phyloP scores from a whole-genome alignment of 2,888 invertebrate genomes.

The Eristalis pertinax region DNA sequence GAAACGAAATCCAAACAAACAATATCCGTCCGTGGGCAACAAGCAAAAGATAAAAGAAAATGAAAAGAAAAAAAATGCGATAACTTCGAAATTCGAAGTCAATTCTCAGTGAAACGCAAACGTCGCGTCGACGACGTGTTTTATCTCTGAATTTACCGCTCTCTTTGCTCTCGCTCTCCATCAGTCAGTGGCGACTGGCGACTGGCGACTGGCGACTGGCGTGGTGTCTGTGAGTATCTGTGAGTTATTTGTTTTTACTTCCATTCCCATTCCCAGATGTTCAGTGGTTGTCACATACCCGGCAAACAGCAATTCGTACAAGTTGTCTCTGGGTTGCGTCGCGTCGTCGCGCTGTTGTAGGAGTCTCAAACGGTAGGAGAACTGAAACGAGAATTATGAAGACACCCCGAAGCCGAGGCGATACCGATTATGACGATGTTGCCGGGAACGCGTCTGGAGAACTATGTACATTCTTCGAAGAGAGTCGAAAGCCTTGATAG shows the following conservation, averaged over 20 bases:
- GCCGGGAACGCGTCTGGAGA: not conserved
- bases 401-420: not conserved
- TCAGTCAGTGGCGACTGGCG: not conserved
- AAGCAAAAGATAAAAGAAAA: not conserved
- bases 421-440: slow-evolving; percentile 34
- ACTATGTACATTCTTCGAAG: not conserved
- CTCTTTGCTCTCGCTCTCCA: not conserved
- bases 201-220: too few species aligned
- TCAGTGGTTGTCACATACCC: slow-evolving; percentile 50
- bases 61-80: not conserved
- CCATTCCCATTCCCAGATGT: slow-evolving; percentile 56
- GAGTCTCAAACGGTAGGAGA: slow-evolving; percentile 28
- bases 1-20: slow-evolving; percentile 14
- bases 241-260: slow-evolving; percentile 13
- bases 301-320: slow-evolving; percentile 42
- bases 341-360: not conserved
- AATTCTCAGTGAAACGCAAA: not conserved
- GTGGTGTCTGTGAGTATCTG: not conserved
- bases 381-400: slow-evolving; percentile 4
- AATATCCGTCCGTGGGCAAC: slow-evolving; percentile 7
- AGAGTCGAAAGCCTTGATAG: slow-evolving; percentile 9
- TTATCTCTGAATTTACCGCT: not conserved
- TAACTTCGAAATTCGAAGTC: slow-evolving; percentile 52
- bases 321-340: not conserved
- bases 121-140: not conserved